Base-by-base conservation (phyloP, 2,888 invertebrate species). In the Diarsia dahlii region DNA sequence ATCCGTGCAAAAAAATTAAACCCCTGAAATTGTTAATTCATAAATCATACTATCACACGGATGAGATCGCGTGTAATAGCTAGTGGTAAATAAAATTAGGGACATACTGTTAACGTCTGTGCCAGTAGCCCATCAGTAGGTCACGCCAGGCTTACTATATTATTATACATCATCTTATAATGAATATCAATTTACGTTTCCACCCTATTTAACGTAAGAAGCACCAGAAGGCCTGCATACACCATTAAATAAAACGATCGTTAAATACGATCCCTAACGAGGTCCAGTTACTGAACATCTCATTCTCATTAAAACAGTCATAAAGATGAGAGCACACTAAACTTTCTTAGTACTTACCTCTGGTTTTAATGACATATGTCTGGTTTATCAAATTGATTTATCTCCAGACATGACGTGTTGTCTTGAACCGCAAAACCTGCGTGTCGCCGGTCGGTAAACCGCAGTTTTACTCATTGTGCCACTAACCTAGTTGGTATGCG, bases 401-500 rank as follows among this genome's bases (percentile, higher is more conserved):
- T 76, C 60, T 54, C 54, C 15, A 52, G 48, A 54, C 20, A 60
- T 71, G 52, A 67, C 71, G 20, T 68, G 71, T 68, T 73, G 67
- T 58, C 73, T 54, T 20, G 65, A 81, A 82, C 86, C 82, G 76
- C 83, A 78, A 79, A 80, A 71, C 73, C 80, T 82, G 83, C 86
- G 78, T 86, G 88, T 79, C 71, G 62, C 75, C 39, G 50, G 58
- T 72, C 75, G 73, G 82, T 87, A 78, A 85, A 76, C 86, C 85
- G 74, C 82, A 63, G 74, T 78, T 81, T 73, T 81, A 78, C 88
- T 69, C 76, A 74, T 64, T 85, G 81, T 84, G 76, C 87, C 74
- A 64, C 78, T 85, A 85, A 84, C 89, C 89, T 80, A 86, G 79
- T 89, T 89, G 79, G 81, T 81, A 82, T 84, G 85, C 82, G 82